A percentile compares a stretch with the other conserved stretches of the same genome.
These are phyloP conservation scores for Dendrocincla fuliginosa DNA, from an alignment of 2,797 vertebrate genomes.

Conservation along the genomic window DNA sequence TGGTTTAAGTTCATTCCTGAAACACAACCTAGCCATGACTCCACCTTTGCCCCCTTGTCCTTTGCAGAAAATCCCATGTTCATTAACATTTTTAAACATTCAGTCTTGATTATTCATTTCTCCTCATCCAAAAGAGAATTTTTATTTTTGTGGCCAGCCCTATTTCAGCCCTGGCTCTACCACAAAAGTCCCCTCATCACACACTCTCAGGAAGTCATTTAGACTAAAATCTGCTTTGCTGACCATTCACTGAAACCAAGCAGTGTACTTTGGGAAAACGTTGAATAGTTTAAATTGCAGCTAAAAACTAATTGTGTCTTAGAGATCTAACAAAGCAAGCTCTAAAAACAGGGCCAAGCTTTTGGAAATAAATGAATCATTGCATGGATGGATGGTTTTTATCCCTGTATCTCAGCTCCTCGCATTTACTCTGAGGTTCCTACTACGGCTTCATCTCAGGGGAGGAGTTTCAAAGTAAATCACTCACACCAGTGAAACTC, in stretches of 20 bases:
- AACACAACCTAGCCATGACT: not conserved
- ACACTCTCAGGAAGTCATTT: not conserved
- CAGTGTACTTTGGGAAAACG: not conserved
- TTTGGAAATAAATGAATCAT: not conserved
- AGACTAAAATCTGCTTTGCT: slow-evolving; percentile 10
- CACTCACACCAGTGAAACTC: not conserved
- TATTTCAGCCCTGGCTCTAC: not conserved
- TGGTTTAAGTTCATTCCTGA: not conserved
- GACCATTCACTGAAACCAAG: not conserved
- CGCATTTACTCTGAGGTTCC: not conserved
- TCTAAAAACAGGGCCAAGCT: not conserved
- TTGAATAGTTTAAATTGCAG: not conserved
- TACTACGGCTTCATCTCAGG: not conserved
- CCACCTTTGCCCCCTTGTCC: not conserved
- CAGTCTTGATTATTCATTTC: not conserved
- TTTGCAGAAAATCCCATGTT: not conserved
- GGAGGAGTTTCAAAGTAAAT: not conserved
- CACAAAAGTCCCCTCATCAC: not conserved
- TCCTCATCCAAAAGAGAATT: not conserved
- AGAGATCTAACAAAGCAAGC: not conserved
- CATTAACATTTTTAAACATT: not conserved
- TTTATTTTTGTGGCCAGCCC: not conserved
- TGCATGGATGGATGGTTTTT: not conserved
- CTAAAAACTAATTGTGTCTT: not conserved
- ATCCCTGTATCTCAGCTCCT: not conserved